A percentile compares a stretch with the other conserved stretches of the same genome.
Conservation (phyloP, 1,140 invertebrate species). For the Brachionus angularis region DNA sequence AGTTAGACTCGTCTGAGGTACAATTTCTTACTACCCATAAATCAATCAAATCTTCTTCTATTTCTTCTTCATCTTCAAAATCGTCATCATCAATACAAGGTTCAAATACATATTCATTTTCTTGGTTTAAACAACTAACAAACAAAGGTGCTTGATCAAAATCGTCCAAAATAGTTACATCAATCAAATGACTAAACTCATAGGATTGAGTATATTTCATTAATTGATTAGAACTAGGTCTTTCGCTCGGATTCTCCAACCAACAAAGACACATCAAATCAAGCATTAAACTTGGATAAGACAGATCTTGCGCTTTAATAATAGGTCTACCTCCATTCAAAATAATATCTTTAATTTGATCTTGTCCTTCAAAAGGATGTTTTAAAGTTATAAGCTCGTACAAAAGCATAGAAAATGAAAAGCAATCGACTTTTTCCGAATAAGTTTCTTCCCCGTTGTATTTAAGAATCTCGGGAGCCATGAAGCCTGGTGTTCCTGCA, state of each 20-base stretch:
- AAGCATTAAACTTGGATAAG: slow-evolving; percentile 81
- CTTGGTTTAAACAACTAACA: slow-evolving; percentile 25
- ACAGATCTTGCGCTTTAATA: slow-evolving; percentile 61
- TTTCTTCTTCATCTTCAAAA: slow-evolving; percentile 22
- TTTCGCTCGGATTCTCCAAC: slow-evolving; percentile 76
- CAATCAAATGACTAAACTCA: slow-evolving; percentile 39
- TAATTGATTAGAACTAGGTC: slow-evolving; percentile 86
- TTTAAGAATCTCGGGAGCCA: slow-evolving; percentile 96
- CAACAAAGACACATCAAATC: slow-evolving; percentile 94
- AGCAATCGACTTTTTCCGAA: slow-evolving; percentile 94
- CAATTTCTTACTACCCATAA: slow-evolving; percentile 26
- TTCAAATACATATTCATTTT: neutral
- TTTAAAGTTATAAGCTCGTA: slow-evolving; percentile 89
- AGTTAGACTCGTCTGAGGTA: neutral
- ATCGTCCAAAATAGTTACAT: slow-evolving; percentile 25
- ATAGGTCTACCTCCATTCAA: slow-evolving; percentile 85
- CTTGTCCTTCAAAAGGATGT: slow-evolving; percentile 88
- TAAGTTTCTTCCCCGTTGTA: slow-evolving; percentile 98
- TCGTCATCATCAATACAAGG: neutral
- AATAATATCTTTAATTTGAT: slow-evolving; percentile 86
- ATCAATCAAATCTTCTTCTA: slow-evolving; percentile 38
- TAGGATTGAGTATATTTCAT: slow-evolving; percentile 5
- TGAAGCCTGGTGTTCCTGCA: slow-evolving; percentile 80
- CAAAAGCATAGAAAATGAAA: slow-evolving; percentile 98
- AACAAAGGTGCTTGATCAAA: slow-evolving; percentile 15